Base-by-base conservation (phyloP, 2,797 vertebrate species). In the Austrolebias charrua region DNA sequence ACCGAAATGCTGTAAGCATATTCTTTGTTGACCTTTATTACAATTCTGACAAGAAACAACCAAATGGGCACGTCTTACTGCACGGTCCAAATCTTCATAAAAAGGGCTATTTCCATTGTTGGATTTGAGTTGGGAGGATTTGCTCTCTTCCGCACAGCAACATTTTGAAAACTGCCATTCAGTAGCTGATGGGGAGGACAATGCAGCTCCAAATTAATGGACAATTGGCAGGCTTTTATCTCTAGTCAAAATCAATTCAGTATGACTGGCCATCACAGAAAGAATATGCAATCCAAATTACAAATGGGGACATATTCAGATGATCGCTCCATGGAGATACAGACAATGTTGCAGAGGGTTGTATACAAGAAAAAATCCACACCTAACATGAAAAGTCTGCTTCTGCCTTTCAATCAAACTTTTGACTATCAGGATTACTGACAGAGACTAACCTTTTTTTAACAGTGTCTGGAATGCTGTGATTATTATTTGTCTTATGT, bases 151-250 rank as follows among this genome's bases (percentile, higher is more conserved):
- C 20, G 12, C n/a, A 15, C 5, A 48, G 31, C 12, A 4, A 35
- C 13, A 46, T 40, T 29, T 42, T n/a, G 24, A 60, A 54, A 24
- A 31, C 31, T 35, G 5, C 24, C 19, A 54, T 20, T 6, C 18
- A 35, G 13, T 45, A 53, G 46, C 19, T n/a, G n/a, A n/a, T 53
- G 16, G 14, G 29, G 19, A 18, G 61, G 10, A 51, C 15, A 29
- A n/a, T 14, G 31, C 47, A 40, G 58, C 15, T 38, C 24, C 19
- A 62, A 31, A 44, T 45, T 43, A 45, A 40, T 29, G 47, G 28
- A n/a, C 14, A 19, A 43, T 51, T 52, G 38, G 40, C 49, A 28
- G 28, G 48, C 40, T 61, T 61, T 51, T 52, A 61, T 33, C 40
- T 29, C 18, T 45, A 11, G 50, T 35, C n/a, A 33, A 35, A 31